phyloP scores from a whole-genome alignment of 2,113 vertebrate species.

The Aptenodytes forsteri region DNA sequence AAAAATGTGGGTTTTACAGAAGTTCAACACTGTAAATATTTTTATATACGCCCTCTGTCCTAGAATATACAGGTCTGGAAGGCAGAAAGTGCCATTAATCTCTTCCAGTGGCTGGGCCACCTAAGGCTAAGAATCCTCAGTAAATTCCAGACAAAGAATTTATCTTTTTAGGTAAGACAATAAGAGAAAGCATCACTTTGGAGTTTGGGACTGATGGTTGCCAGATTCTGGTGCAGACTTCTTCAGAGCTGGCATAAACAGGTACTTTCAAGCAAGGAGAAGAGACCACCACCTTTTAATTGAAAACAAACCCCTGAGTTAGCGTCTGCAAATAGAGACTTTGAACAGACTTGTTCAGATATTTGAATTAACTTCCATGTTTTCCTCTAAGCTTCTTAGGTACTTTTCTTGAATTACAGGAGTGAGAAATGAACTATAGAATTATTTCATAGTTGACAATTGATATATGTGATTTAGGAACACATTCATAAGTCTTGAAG shows the following conservation, averaged over 20 bases:
- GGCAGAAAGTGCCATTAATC: background rate
- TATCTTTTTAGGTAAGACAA: background rate
- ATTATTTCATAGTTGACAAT: background rate
- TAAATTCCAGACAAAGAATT: background rate
- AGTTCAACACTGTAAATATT: background rate
- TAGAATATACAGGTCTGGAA: background rate
- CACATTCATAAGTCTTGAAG: background rate
- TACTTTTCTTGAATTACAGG: background rate
- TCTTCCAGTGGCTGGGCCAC: background rate
- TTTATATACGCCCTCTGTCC: background rate
- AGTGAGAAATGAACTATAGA: background rate
- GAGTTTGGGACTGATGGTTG: background rate
- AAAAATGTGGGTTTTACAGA: fast-evolving
- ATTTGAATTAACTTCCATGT: background rate
- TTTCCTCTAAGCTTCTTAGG: background rate
- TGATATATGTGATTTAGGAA: background rate
- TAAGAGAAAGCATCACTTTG: background rate
- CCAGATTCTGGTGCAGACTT: background rate
- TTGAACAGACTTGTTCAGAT: background rate
- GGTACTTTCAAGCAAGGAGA: background rate
- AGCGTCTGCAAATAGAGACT: background rate
- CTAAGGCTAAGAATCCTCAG: background rate
- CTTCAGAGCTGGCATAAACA: background rate
- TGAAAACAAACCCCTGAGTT: background rate
- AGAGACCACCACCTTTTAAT: background rate